Base-by-base conservation (phyloP, 2,888 invertebrate genomes). In the Ormyrus nitidulus region DNA sequence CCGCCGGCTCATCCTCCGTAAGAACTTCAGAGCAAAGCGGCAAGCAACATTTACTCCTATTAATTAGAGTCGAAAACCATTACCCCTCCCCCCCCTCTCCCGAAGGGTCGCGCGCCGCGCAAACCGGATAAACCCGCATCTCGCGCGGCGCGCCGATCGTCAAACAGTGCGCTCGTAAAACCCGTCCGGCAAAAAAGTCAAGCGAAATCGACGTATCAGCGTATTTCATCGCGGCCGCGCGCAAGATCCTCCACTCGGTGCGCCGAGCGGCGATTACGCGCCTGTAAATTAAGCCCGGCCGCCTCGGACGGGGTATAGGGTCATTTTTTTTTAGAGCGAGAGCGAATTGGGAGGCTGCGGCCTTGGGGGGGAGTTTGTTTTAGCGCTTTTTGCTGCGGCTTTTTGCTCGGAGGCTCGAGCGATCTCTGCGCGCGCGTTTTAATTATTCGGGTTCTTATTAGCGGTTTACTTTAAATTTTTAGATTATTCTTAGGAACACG, bases 141-240 rank as follows among this genome's bases (percentile, higher is more conserved):
- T 34, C 34, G 34, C 34, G 34, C 34, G 34, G 34, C 34, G 34
- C 34, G 34, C 34, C 34, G 34, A 34, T 34, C 72, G 62, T 13
- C 62, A 46, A 74, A 51, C 49, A 66, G 7, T 54, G 13, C 62
- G 10, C 4, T 5, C 5, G 49, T 46, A 59, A 54, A 69, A 56
- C 68, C 10, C 61, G 69, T 61, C 44, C 54, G 44, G 34, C 1
- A 7, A 44, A 9, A 62, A 69, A 62, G n/a, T 6, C 5, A 11
- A 11, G 61, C 19, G 46, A 76, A 54, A 76, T 76, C 46, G 66
- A 69, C 44, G 61, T 56, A 76, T 69, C 61, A 49, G 48, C 34
- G 68, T 56, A 64, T 76, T 76, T 70, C 44, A 69, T 70, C 64
- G 49, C 6, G 5, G 48, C 34, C 4, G 65, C 19, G 13, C 34